These are phyloP conservation scores for Noctua janthina DNA, from an alignment of 2,888 invertebrate genomes.

Conservation along the genomic window DNA sequence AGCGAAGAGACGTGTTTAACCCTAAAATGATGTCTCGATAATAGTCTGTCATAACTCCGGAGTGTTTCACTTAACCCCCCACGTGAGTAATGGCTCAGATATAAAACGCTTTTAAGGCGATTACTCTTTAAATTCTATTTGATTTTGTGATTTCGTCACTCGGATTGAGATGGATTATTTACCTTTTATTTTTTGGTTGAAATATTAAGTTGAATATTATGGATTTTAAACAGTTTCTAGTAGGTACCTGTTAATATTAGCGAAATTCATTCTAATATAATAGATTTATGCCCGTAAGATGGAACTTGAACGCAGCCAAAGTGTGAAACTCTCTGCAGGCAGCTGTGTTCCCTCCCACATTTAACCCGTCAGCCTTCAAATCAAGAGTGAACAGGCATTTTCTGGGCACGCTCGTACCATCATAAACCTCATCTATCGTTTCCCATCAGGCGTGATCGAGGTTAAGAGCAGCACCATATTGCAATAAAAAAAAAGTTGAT, in stretches of 20 bases:
- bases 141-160: conserved; percentile 49
- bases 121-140: conserved; percentile 60
- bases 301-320: not conserved
- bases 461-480: too few species aligned
- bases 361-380: too few species aligned
- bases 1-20: conserved; percentile 67
- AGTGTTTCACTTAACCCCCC: conserved; percentile 67
- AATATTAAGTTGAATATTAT: not conserved
- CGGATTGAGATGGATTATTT: conserved; percentile 19
- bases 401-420: too few species aligned
- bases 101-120: conserved; percentile 57
- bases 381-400: too few species aligned
- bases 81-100: conserved; percentile 62
- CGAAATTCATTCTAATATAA: not conserved
- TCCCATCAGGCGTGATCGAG: too few species aligned
- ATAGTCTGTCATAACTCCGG: conserved; percentile 71
- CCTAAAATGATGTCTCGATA: conserved; percentile 73
- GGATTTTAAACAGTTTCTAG: not conserved
- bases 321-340: too few species aligned
- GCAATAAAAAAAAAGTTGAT: not conserved
- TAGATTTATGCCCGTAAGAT: not conserved
- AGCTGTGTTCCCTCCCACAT: too few species aligned
- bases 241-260: not conserved
- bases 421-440: too few species aligned
- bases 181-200: conserved; percentile 12